These are phyloP conservation scores for Pimpla rufipes DNA, from an alignment of 2,888 invertebrate genomes.

Conservation along the genomic window DNA sequence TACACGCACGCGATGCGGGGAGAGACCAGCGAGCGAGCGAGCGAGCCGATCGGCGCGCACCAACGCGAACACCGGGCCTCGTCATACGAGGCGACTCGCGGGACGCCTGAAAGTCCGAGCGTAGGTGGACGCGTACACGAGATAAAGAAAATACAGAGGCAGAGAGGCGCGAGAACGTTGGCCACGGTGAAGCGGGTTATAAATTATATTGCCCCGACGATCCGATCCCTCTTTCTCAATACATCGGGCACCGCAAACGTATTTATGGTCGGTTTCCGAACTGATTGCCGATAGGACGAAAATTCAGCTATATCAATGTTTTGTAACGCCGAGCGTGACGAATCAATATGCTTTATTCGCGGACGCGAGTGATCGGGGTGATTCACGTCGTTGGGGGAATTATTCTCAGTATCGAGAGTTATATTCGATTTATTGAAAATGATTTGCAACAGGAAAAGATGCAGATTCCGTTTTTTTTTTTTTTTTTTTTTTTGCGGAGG, in stretches of 20 bases:
- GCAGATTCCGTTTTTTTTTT: too few species aligned
- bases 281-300: constrained; percentile 17
- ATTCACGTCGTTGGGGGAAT: background rate
- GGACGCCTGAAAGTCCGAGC: constrained; percentile 29
- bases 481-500: too few species aligned
- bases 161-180: constrained; percentile 50
- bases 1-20: constrained; percentile 38
- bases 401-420: background rate
- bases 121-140: constrained; percentile 64
- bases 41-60: constrained; percentile 47
- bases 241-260: constrained; percentile 11
- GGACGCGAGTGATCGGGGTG: too few species aligned
- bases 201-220: constrained; percentile 65
- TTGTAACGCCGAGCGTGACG: constrained; percentile 31
- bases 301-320: constrained; percentile 31
- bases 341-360: constrained; percentile 7
- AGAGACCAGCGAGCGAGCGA: background rate
- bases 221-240: constrained; percentile 60
- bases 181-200: constrained; percentile 48
- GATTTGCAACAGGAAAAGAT: too few species aligned
- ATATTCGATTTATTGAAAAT: too few species aligned
- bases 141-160: constrained; percentile 68
- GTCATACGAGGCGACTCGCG: constrained; percentile 38
- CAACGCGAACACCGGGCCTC: constrained; percentile 48
- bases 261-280: constrained; percentile 37